Conservation (phyloP, 23 tunicate species). For the Styela clava region DNA sequence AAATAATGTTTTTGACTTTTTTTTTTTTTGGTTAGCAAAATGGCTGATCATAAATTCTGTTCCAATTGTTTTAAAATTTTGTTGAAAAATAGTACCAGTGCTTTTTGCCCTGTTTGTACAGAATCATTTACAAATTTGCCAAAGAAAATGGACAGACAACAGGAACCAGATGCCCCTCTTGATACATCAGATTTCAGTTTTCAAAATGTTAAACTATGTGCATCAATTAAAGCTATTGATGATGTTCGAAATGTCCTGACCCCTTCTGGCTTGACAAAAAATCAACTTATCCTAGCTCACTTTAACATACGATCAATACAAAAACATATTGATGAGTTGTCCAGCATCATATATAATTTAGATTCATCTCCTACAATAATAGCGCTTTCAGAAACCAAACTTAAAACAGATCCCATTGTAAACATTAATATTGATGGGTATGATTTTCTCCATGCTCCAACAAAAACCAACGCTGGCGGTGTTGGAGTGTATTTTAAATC, state of each 20-base stretch:
- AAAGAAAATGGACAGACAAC: background rate
- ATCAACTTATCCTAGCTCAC: background rate
- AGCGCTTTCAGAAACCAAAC: background rate
- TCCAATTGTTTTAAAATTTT: no score
- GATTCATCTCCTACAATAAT: background rate
- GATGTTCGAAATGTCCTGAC: no score
- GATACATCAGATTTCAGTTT: background rate
- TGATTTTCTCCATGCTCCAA: background rate
- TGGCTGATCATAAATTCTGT: no score
- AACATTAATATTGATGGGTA: background rate
- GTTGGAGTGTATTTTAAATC: background rate
- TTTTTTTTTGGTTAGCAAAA: no score
- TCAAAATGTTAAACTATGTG: no score
- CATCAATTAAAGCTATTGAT: no score
- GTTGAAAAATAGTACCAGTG: no score
- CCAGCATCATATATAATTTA: background rate
- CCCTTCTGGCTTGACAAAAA: background rate
- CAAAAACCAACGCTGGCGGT: background rate
- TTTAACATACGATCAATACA: background rate
- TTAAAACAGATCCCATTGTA: background rate
- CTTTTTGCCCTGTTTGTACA: background rate
- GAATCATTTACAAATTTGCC: background rate
- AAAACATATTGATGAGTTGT: background rate
- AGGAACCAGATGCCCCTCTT: background rate
- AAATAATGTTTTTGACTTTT: no score